Percentiles rank a stretch among this genome's conserved stretches.
These are phyloP conservation scores for Hirtodrosophila trivittata DNA, from an alignment of 2,888 invertebrate genomes.

Conservation along the genomic window DNA sequence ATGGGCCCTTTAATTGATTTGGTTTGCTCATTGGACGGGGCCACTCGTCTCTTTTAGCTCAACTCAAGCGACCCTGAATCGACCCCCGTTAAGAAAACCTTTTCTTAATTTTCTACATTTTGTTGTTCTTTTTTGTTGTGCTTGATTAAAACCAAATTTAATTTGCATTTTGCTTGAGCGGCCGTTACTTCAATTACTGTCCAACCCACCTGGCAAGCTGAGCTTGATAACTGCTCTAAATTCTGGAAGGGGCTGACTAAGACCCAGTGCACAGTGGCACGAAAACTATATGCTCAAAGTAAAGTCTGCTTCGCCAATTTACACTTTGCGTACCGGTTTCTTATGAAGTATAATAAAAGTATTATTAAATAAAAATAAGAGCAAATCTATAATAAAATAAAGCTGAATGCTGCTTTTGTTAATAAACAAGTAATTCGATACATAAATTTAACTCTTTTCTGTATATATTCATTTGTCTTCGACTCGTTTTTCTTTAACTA, in stretches of 20 bases:
- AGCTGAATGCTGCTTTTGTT: neutral
- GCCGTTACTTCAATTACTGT: conserved; percentile 65
- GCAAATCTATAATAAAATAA: too few relatives aligned
- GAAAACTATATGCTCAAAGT: too few relatives aligned
- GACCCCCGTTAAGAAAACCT: conserved; percentile 51
- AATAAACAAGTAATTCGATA: too few relatives aligned
- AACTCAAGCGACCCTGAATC: conserved; percentile 42
- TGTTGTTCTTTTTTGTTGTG: conserved; percentile 17
- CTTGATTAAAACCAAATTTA: conserved; percentile 77
- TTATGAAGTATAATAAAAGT: too few relatives aligned
- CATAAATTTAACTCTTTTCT: too few relatives aligned
- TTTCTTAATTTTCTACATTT: conserved; percentile 18
- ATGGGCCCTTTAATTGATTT: conserved; percentile 75
- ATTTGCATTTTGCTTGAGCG: conserved; percentile 63
- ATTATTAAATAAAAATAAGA: neutral
- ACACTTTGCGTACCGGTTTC: too few relatives aligned
- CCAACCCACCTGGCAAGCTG: conserved; percentile 34
- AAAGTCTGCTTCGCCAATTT: too few relatives aligned
- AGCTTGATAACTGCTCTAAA: conserved; percentile 30
- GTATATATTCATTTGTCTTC: too few relatives aligned
- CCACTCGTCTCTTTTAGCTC: neutral
- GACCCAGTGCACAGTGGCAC: conserved; percentile 27
- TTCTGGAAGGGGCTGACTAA: conserved; percentile 7
- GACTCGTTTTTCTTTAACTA: neutral
- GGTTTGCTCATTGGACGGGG: conserved; percentile 35